Conservation (phyloP, 2,888 invertebrate genomes). For the Hetaerina titia region DNA sequence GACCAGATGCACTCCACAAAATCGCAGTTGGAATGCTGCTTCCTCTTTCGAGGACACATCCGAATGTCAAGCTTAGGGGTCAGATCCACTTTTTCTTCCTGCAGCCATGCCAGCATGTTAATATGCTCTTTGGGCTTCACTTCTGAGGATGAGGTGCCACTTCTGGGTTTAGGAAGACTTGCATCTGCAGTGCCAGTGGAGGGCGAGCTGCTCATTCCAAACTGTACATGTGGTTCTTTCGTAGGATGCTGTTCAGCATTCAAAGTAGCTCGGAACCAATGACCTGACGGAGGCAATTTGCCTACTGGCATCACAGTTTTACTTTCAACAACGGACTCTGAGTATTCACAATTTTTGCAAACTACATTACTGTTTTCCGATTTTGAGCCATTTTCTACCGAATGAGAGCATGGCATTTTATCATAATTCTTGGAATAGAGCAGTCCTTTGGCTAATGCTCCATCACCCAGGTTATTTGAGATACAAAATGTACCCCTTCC, state of each 20-base stretch:
- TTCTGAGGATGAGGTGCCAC: not conserved
- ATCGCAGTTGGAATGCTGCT: conserved; percentile 18
- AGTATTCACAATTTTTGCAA: not conserved
- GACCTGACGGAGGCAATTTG: conserved; percentile 31
- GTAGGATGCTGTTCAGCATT: not conserved
- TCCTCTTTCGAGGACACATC: conserved; percentile 53
- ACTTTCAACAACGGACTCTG: conserved; percentile 21
- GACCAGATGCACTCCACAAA: conserved; percentile 49
- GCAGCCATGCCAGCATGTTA: not conserved
- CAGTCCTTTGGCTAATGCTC: conserved; percentile 25
- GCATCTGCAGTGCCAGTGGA: not conserved
- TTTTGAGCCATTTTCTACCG: conserved; percentile 19
- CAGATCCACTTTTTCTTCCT: not conserved
- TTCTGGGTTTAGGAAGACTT: not conserved
- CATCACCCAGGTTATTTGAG: conserved; percentile 22
- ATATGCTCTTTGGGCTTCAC: not conserved
- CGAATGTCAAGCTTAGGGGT: not conserved
- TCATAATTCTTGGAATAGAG: conserved; percentile 36
- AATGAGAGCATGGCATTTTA: not conserved
- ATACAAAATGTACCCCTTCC: conserved; percentile 13
- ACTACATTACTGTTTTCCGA: conserved; percentile 7
- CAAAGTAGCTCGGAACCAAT: conserved; percentile 10
- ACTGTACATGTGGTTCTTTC: not conserved
- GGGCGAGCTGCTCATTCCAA: not conserved
- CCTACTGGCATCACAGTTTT: conserved; percentile 48